Evolutionary conservation across 2,113 vertebrate species (phyloP).

Genomic region (Mugil cephalus): DNA sequence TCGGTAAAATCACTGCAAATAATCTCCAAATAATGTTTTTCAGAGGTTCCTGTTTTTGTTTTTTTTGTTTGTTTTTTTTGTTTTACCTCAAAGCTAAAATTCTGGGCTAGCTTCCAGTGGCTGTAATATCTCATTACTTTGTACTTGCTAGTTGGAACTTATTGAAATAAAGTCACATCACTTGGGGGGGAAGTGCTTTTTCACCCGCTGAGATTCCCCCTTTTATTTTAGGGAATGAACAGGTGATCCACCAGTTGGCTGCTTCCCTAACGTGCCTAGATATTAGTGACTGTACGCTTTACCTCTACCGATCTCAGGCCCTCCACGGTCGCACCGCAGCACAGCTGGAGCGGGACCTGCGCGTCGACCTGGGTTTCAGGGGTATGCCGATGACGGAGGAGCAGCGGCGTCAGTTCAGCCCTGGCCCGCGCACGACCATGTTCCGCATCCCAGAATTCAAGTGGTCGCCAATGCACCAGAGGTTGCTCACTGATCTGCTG

Average conservation of each 20-base stretch:
- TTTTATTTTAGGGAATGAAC: not conserved
- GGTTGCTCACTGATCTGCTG: conserved; percentile 95
- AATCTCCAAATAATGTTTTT: not conserved
- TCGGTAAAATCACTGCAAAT: not conserved
- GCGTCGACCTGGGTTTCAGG: conserved; percentile 96
- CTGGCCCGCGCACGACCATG: conserved; percentile 98
- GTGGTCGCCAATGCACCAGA: conserved; percentile 99
- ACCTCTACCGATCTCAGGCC: conserved; percentile 80
- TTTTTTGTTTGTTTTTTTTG: too few relatives aligned
- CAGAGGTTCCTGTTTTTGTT: not conserved
- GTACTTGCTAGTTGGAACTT: not conserved
- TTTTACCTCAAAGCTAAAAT: not conserved
- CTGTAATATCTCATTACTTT: not conserved
- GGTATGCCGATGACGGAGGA: conserved; percentile 99
- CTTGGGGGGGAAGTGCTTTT: not conserved
- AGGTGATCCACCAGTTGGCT: not conserved
- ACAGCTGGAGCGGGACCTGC: conserved; percentile 93
- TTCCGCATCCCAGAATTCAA: conserved; percentile 99
- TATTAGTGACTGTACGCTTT: not conserved
- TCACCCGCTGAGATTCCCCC: not conserved
- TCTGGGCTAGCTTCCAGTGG: not conserved
- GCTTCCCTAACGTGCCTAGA: not conserved
- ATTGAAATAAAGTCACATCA: not conserved
- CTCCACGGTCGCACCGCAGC: conserved; percentile 91
- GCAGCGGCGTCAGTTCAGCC: conserved; percentile 97